A percentile compares a stretch with the other conserved stretches of the same genome.
Evolutionary conservation across 1,140 invertebrate species (phyloP).

Genomic region (Bombus turneri): DNA sequence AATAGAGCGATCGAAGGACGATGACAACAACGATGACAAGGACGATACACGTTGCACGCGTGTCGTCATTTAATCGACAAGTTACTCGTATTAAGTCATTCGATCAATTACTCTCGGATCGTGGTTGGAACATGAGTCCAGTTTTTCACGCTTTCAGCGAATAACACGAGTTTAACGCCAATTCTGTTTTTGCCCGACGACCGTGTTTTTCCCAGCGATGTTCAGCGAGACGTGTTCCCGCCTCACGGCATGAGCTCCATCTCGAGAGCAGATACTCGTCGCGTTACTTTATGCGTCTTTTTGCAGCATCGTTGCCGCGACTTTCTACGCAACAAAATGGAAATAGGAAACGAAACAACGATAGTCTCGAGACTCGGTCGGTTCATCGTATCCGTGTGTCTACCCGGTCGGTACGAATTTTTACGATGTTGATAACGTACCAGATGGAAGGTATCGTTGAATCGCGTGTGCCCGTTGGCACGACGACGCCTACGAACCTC

Average conservation of each 20-base stretch:
- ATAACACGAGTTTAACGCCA: conserved; percentile 2
- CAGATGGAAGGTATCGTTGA: conserved; percentile 24
- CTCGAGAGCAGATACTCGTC: not conserved
- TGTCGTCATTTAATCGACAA: conserved; percentile 36
- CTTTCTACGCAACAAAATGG: too few relatives aligned
- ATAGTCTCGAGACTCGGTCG: not conserved
- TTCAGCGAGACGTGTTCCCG: not conserved
- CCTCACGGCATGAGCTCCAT: not conserved
- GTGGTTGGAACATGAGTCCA: not conserved
- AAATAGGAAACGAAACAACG: too few relatives aligned
- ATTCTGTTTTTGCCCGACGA: not conserved
- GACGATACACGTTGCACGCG: not conserved
- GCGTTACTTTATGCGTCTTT: too few relatives aligned
- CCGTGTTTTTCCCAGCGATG: not conserved
- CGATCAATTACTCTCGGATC: conserved; percentile 10
- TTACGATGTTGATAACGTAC: conserved; percentile 27
- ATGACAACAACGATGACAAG: too few relatives aligned
- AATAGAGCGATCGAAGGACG: not conserved
- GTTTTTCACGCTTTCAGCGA: conserved; percentile 2
- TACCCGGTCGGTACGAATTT: not conserved
- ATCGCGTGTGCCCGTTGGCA: conserved; percentile 35
- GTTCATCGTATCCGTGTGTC: not conserved
- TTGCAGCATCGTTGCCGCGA: too few relatives aligned
- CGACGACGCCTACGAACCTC: conserved; percentile 60
- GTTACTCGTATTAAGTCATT: conserved; percentile 38